Base-by-base conservation (phyloP, 2,113 vertebrate species). In the Cepphus grylle region DNA sequence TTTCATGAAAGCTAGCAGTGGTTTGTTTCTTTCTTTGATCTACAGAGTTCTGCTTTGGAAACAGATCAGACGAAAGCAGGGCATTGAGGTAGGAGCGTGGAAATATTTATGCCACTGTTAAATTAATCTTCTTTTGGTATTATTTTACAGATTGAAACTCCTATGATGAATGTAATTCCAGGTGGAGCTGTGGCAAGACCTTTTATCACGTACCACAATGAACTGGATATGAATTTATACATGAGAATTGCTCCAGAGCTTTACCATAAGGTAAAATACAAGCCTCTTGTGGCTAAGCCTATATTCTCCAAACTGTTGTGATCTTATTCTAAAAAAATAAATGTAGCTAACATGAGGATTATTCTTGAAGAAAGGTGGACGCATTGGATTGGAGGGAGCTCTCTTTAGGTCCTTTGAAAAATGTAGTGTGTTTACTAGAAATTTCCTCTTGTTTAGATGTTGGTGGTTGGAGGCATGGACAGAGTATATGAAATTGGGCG, bases 171-270 rank as follows among this genome's bases (percentile, higher is more conserved):
- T 93, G 65, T 99, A 67, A 99, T 99, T 91, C 99, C 99, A 29
- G 99, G 99, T 6, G 99, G 99, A 77, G 99, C 99, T 36, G 98
- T 99, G 89, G 99, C 99, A 85, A 99, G 98, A 92, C 99, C 99
- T 52, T 99, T 99, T 91, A 97, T 99, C 86, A 99, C 99, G 4
- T 98, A 99, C 89, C 99, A 99, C 98, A 99, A 99, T n/a, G 99
- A 99, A 23, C 97, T 99, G 89, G 99, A 99, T 88, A 99, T 99
- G 99, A 99, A 99, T 80, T 98, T 99, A 34, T 99, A 98, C 93
- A 99, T 99, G 99, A 99, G 99, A 97, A 99, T 99, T 58, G 99
- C 99, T 58, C 99, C 99, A 70, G 99, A 99, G 96, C 99, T 99
- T 80, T 99, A 99, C 95, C 99, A 99, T 97, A 99, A 99, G 99